Evolutionary conservation across 2,888 invertebrate species (phyloP).

Genomic region (Apamea crenata): DNA sequence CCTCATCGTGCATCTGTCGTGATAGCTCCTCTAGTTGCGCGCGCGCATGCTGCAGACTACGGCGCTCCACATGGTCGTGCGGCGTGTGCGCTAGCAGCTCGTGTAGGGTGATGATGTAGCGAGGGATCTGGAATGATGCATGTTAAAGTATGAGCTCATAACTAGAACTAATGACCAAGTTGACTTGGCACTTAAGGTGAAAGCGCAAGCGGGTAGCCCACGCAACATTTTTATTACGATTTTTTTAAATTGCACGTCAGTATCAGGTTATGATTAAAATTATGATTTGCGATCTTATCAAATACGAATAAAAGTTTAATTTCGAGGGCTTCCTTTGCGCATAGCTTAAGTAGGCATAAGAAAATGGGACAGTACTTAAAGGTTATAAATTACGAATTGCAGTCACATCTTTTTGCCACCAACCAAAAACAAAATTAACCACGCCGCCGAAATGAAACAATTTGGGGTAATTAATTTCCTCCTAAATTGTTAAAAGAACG

Average conservation of each 20-base stretch:
- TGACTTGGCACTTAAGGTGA: not conserved
- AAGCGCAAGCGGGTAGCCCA: not conserved
- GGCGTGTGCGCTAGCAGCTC: conserved; percentile 97
- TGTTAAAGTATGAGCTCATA: not conserved
- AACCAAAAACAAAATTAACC: conserved; percentile 1
- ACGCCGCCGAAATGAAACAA: not conserved
- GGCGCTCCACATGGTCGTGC: conserved; percentile 97
- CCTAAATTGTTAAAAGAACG: conserved; percentile 30
- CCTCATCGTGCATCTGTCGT: conserved; percentile 97
- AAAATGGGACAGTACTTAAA: not conserved
- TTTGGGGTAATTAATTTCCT: conserved; percentile 1
- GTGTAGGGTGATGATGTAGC: conserved; percentile 97
- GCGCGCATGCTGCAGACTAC: conserved; percentile 96
- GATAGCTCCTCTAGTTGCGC: conserved; percentile 96
- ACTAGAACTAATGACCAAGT: not conserved
- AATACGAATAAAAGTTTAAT: not conserved
- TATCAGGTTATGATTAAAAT: not conserved
- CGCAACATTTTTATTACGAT: not conserved
- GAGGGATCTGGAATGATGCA: conserved; percentile 92
- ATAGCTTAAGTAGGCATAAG: not conserved
- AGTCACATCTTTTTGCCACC: not conserved
- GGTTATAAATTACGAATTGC: conserved; percentile 5
- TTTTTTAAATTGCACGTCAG: not conserved
- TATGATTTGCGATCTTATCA: not conserved
- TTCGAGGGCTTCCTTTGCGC: not conserved